These are phyloP conservation scores for Asteroscopus sphinx DNA, from an alignment of 2,888 invertebrate species.

Conservation along the genomic window DNA sequence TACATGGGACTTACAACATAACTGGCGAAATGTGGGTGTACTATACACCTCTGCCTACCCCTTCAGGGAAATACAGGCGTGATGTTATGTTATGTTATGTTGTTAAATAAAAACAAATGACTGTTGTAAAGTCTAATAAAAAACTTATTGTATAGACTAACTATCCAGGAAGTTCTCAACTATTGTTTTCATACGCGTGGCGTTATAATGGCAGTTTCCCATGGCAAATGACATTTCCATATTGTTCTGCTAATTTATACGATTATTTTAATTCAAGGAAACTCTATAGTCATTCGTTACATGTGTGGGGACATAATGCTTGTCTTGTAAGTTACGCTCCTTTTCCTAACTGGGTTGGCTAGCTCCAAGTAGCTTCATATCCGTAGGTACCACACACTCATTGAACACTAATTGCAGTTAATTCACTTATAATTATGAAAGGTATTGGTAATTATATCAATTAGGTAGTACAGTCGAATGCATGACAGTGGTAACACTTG, in stretches of 20 bases:
- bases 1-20: too few species aligned
- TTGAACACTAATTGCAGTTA: too few species aligned
- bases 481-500: too few species aligned
- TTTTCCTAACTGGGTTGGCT: conserved; percentile 25
- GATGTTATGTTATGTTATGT: too few species aligned
- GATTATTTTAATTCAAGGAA: conserved; percentile 28
- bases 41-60: too few species aligned
- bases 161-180: conserved; percentile 40
- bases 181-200: conserved; percentile 36
- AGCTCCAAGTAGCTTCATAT: conserved; percentile 9
- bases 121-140: conserved; percentile 4
- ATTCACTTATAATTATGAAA: too few species aligned
- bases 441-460: too few species aligned
- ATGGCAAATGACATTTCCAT: conserved; percentile 41
- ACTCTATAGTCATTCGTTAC: conserved; percentile 5
- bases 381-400: neutral
- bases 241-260: conserved; percentile 37
- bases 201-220: conserved; percentile 39
- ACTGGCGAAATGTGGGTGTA: too few species aligned
- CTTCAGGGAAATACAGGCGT: too few species aligned
- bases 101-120: too few species aligned
- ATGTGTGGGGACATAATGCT: conserved; percentile 31
- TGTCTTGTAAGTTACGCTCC: conserved; percentile 42
- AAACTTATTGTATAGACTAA: conserved; percentile 37
- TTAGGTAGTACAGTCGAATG: too few species aligned